These are phyloP conservation scores for Cinara cedri DNA, from an alignment of 2,888 invertebrate species.

Conservation along the genomic window DNA sequence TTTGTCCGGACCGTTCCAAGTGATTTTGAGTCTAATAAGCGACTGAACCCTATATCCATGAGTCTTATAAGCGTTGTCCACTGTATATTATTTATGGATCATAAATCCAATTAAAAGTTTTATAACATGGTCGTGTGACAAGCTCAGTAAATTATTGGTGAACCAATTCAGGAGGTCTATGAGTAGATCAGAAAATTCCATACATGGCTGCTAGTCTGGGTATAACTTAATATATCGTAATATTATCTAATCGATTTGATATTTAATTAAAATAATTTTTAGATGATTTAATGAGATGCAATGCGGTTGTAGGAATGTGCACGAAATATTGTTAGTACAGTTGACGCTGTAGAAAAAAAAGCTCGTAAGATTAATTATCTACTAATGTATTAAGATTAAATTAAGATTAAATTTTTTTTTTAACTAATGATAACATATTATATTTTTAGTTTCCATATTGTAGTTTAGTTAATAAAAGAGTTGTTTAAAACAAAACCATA, in stretches of 20 bases:
- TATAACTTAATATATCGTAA: not conserved
- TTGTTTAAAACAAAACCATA: not conserved
- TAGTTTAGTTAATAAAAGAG: not conserved
- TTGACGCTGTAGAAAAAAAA: conserved; percentile 10
- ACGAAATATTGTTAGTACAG: no score
- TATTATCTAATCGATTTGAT: no score
- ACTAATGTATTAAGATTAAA: not conserved
- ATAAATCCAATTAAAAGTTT: conserved; percentile 3
- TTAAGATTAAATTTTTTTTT: not conserved
- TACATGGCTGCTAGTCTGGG: conserved; percentile 11
- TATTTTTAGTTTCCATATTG: conserved; percentile 22
- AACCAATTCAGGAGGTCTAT: not conserved
- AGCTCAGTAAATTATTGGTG: not conserved
- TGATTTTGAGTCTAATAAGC: no score
- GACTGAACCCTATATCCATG: no score
- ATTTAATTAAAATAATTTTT: no score
- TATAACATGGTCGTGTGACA: not conserved
- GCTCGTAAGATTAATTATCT: not conserved
- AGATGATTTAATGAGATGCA: no score
- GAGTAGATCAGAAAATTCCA: not conserved
- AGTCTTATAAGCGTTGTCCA: no score
- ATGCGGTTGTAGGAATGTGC: no score
- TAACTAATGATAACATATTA: not conserved
- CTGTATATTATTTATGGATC: no score
- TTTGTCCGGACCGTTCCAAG: no score